A percentile compares a stretch with the other conserved stretches of the same genome.
Conservation (phyloP, 2,888 invertebrate genomes). For the Timema cristinae region DNA sequence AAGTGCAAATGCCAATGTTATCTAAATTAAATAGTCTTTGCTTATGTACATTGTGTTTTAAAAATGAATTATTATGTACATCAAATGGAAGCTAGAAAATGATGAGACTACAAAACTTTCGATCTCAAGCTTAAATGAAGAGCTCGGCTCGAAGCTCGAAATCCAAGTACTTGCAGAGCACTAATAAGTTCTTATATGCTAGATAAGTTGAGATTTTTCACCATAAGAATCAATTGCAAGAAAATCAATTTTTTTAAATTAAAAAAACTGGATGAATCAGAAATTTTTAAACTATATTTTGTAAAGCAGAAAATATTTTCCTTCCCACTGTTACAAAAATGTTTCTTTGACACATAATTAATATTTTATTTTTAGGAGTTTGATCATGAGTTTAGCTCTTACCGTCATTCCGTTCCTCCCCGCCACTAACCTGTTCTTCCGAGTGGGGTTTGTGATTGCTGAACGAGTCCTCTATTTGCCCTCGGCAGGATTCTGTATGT, state of each 20-base stretch:
- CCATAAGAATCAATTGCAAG: too few species aligned
- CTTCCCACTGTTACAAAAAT: neutral
- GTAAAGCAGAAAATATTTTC: constrained; percentile 10
- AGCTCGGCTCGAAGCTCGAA: too few species aligned
- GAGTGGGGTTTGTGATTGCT: constrained; percentile 87
- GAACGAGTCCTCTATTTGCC: constrained; percentile 82
- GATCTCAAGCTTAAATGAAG: too few species aligned
- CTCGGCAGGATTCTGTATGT: constrained; percentile 72
- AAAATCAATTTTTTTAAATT: neutral
- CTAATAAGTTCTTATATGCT: too few species aligned
- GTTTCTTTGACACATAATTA: neutral
- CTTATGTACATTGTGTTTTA: too few species aligned
- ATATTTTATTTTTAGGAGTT: constrained; percentile 47
- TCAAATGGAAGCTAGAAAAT: too few species aligned
- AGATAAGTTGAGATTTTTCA: too few species aligned
- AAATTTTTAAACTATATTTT: neutral
- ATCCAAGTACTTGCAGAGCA: too few species aligned
- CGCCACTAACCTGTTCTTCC: constrained; percentile 76
- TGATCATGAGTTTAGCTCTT: constrained; percentile 56
- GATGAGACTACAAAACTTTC: too few species aligned
- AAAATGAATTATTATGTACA: too few species aligned
- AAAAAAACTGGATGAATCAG: neutral
- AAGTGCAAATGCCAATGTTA: too few species aligned
- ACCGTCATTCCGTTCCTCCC: constrained; percentile 76
- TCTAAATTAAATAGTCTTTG: too few species aligned